Conservation (phyloP, 2,113 vertebrate genomes). For the Sinocyclocheilus grahami region DNA sequence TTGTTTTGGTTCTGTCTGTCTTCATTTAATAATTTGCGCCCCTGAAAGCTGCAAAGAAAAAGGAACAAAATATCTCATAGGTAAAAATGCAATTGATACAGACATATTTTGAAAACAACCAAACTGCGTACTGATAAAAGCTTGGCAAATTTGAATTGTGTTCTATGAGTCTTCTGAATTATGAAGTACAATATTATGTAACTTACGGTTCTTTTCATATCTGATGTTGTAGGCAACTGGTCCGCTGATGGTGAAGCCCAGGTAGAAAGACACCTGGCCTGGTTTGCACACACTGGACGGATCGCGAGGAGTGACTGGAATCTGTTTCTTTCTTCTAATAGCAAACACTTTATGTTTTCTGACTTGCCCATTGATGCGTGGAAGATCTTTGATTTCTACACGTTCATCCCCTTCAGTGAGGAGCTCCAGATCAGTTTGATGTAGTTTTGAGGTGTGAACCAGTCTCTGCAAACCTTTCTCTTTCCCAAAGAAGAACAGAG, state of each 20-base stretch:
- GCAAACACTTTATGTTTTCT: not conserved
- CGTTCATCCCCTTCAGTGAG: slow-evolving; percentile 23
- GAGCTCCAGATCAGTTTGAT: not conserved
- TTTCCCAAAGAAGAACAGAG: slow-evolving; percentile 63
- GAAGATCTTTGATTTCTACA: slow-evolving; percentile 7
- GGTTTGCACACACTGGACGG: accelerated
- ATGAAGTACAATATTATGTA: not conserved
- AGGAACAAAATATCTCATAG: not conserved
- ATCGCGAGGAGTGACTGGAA: not conserved
- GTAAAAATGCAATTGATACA: no score
- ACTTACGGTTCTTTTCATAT: not conserved
- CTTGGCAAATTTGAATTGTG: no score
- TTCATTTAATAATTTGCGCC: not conserved
- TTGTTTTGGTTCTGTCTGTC: not conserved
- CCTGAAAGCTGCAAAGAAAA: not conserved
- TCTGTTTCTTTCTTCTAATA: not conserved
- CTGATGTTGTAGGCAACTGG: not conserved
- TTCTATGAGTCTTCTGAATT: no score
- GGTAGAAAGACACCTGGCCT: slow-evolving; percentile 38
- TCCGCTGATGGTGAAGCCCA: slow-evolving; percentile 64
- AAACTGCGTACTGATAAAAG: not conserved
- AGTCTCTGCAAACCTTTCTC: slow-evolving; percentile 50
- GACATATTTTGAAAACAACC: not conserved
- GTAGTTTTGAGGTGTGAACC: not conserved
- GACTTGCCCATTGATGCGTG: not conserved